Conservation (phyloP, 2,113 vertebrate species). For the Dicerorhinus sumatrensis region DNA sequence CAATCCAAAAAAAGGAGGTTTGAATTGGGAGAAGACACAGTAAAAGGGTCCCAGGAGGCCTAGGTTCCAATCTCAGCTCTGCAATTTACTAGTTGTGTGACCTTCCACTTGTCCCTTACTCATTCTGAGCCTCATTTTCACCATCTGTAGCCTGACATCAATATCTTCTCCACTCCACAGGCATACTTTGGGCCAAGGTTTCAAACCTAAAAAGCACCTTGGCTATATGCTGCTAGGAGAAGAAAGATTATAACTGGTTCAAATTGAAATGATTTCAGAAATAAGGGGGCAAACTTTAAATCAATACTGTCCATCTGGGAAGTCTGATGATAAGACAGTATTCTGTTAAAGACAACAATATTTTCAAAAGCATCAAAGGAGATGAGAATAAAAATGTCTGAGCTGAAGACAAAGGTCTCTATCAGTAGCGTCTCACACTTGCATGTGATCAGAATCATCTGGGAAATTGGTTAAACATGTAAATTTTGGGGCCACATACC, state of each 20-base stretch:
- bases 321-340: not conserved
- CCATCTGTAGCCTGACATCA: not conserved
- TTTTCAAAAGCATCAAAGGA: slow-evolving; percentile 54
- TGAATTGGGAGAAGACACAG: not conserved
- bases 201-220: not conserved
- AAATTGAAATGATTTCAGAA: slow-evolving; percentile 55
- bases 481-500: not conserved
- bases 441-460: not conserved
- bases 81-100: not conserved
- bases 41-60: not conserved
- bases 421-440: not conserved
- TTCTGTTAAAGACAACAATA: slow-evolving; percentile 18
- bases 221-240: not conserved
- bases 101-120: not conserved
- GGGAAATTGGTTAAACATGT: not conserved
- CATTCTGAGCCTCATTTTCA: not conserved
- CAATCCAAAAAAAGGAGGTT: not conserved
- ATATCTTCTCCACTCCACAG: not conserved
- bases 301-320: slow-evolving; percentile 23
- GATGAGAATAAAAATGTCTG: slow-evolving; percentile 10
- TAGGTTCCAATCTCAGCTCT: not conserved
- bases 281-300: slow-evolving; percentile 23
- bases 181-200: not conserved
- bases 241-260: slow-evolving; percentile 36
- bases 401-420: slow-evolving; percentile 31